Evolutionary conservation across 2,113 vertebrate genomes (phyloP), one percentile per base, ranked within the genome.

Genomic region (Tetrax tetrax): DNA sequence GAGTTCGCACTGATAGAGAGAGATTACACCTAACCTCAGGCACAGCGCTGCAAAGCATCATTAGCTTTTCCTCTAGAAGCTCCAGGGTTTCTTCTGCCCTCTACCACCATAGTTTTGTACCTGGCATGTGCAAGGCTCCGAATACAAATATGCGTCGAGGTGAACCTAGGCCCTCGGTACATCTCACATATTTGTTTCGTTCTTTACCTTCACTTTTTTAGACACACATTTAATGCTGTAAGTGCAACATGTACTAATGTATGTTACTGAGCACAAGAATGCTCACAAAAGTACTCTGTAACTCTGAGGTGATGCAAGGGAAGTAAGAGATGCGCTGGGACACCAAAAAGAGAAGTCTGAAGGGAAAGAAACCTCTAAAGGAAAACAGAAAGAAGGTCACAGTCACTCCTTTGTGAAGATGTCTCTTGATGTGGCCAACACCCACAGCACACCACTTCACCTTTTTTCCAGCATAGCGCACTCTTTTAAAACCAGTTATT

Each of bases 131-230:
- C 12, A 29, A 80, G 35, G 24, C 10, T 33, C 21, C 23, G 31
- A 87, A 61, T 21, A 24, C 19, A 88, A 57, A 48, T 0, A 0
- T 23, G 18, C 1, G 0, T 22, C 29, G 53, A 60, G 9, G 54
- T 22, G 28, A 86, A 45, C 1, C 2, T 0, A 41, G 15, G 14
- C 27, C 21, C 16, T 60, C 4, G 0, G 7, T 18, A 38, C 23
- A 27, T 33, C 43, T 27, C 48, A 63, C 66, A 31, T 9, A 82
- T 5, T 38, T 37, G 13, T 17, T 91, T 84, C 15, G 41, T 87
- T 92, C 47, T 50, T n/a, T 43, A 59, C 37, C 68, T 80, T 43
- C 28, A 51, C 29, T 72, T 83, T 57, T 86, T 69, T 10, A 50
- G 17, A 90, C 21, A 43, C 10, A 89, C 12, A 68, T 21, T 65